Conservation (phyloP, 2,797 vertebrate species). For the Iguana delicatissima region DNA sequence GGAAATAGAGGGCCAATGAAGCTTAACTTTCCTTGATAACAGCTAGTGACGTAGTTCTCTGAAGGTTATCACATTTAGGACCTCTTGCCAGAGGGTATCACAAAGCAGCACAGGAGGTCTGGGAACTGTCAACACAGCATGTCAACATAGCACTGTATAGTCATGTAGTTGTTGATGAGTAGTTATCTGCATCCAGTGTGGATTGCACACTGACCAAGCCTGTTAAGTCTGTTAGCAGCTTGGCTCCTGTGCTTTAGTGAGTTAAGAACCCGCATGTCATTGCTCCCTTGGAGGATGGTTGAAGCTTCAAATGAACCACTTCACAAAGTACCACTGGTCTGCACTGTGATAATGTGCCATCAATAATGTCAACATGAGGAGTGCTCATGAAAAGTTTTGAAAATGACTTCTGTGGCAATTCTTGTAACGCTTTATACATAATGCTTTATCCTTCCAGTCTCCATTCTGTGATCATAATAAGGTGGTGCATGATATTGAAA, state of each 20-base stretch:
- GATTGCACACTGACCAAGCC: not conserved
- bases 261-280: not conserved
- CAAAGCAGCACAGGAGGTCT: not conserved
- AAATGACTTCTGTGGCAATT: not conserved
- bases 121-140: not conserved
- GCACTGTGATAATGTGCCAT: not conserved
- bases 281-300: not conserved
- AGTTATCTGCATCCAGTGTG: not conserved
- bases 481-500: not conserved
- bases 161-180: not conserved
- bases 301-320: not conserved
- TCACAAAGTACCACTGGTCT: not conserved
- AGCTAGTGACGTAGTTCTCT: not conserved
- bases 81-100: not conserved
- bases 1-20: not conserved
- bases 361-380: not conserved
- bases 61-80: not conserved
- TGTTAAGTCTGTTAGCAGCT: not conserved
- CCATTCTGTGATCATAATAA: not conserved
- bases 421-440: not conserved
- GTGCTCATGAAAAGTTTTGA: not conserved
- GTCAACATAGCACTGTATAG: not conserved
- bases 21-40: not conserved
- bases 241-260: not conserved
- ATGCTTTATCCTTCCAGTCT: not conserved